These are phyloP conservation scores for Alosa alosa DNA, from an alignment of 2,113 vertebrate species.

Conservation along the genomic window DNA sequence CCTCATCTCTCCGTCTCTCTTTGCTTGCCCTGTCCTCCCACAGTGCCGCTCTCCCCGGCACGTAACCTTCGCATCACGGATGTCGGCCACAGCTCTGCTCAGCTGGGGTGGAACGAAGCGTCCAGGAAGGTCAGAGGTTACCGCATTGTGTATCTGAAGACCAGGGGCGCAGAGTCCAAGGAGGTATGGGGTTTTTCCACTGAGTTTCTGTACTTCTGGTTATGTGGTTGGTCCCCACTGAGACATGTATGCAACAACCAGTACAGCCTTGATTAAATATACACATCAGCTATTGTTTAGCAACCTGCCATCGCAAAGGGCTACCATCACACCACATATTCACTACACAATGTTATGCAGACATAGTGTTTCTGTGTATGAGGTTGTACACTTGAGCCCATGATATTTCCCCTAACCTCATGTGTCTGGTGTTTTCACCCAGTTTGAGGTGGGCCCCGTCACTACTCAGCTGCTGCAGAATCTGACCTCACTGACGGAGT, in stretches of 20 bases:
- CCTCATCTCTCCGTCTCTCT: constrained; percentile 36
- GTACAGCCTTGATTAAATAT: not conserved
- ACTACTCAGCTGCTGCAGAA: constrained; percentile 77
- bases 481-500: constrained; percentile 84
- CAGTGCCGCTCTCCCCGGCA: constrained; percentile 84
- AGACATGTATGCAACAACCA: not conserved
- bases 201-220: not conserved
- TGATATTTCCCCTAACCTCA: not conserved
- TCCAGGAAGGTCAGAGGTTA: constrained; percentile 80
- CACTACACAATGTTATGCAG: not conserved
- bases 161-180: constrained; percentile 82
- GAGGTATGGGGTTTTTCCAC: constrained; percentile 72
- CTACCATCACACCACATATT: not conserved
- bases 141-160: constrained; percentile 84
- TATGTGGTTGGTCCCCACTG: not conserved
- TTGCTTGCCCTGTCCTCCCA: not conserved
- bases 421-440: constrained; percentile 29
- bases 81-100: constrained; percentile 80
- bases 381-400: not conserved
- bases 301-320: not conserved
- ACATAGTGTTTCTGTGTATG: not conserved
- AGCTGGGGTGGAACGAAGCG: constrained; percentile 82
- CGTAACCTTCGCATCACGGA: constrained; percentile 83
- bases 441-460: constrained; percentile 84
- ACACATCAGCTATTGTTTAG: not conserved